Conservation (phyloP, 2,113 vertebrate species). For the Aptenodytes patagonicus region DNA sequence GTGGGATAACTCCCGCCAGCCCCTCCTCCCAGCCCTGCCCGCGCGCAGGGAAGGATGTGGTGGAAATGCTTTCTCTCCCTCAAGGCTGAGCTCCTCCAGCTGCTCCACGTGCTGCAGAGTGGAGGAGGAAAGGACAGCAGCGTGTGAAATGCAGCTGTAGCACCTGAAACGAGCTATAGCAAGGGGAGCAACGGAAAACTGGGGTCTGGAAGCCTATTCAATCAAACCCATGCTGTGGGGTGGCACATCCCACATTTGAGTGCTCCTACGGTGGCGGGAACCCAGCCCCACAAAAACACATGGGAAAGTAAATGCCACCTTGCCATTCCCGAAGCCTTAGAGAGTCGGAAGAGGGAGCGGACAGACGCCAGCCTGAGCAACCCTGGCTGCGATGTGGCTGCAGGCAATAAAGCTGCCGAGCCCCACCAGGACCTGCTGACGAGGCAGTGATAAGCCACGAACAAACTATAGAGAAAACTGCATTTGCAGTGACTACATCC, state of each 20-base stretch:
- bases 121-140: background rate
- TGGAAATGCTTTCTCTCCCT: slow-evolving; percentile 36
- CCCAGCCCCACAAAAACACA: background rate
- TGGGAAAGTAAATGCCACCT: background rate
- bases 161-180: background rate
- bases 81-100: slow-evolving; percentile 18
- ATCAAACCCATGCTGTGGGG: background rate
- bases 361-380: background rate
- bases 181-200: background rate
- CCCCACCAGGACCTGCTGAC: background rate
- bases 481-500: background rate
- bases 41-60: background rate
- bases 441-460: background rate
- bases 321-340: background rate
- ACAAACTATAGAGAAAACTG: background rate
- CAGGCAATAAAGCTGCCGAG: background rate
- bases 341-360: background rate
- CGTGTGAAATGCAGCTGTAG: background rate
- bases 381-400: background rate
- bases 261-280: background rate
- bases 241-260: background rate
- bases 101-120: slow-evolving; percentile 6
- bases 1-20: background rate
- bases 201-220: background rate
- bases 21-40: background rate